Percentiles rank a stretch among this genome's conserved stretches.
phyloP scores from a whole-genome alignment of 2,797 vertebrate species.

The Lepilemur septentrionalis region DNA sequence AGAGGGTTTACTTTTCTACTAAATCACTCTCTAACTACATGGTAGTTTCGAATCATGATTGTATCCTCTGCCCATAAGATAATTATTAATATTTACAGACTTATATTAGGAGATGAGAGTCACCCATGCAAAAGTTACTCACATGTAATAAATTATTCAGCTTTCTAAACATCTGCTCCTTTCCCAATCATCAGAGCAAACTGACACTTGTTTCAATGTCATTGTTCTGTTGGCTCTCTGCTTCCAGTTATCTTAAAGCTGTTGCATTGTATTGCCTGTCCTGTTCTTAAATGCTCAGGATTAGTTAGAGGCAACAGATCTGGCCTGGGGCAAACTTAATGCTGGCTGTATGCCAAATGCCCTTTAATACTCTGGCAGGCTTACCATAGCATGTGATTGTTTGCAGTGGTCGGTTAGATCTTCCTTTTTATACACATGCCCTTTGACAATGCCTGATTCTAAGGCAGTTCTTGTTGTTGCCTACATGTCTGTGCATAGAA shows the following conservation, averaged over 20 bases:
- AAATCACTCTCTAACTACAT: not conserved
- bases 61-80: not conserved
- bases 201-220: not conserved
- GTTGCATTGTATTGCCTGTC: not conserved
- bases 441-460: not conserved
- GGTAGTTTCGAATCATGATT: not conserved
- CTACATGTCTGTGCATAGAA: not conserved
- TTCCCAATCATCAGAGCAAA: not conserved
- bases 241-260: not conserved
- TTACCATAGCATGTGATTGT: not conserved
- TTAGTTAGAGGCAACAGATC: slow-evolving; percentile 21
- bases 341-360: not conserved
- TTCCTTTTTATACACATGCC: not conserved
- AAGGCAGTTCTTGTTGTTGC: not conserved
- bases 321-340: not conserved
- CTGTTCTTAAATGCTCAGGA: not conserved
- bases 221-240: not conserved
- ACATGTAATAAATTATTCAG: not conserved
- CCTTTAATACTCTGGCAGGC: slow-evolving; percentile 27
- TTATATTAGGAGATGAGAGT: not conserved
- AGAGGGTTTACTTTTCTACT: not conserved
- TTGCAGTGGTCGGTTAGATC: not conserved
- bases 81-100: not conserved
- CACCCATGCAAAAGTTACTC: not conserved
- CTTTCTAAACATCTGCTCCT: slow-evolving; percentile 34